Evolutionary conservation across 2,113 vertebrate species (phyloP).

Genomic region (Leptocoma aspasia): DNA sequence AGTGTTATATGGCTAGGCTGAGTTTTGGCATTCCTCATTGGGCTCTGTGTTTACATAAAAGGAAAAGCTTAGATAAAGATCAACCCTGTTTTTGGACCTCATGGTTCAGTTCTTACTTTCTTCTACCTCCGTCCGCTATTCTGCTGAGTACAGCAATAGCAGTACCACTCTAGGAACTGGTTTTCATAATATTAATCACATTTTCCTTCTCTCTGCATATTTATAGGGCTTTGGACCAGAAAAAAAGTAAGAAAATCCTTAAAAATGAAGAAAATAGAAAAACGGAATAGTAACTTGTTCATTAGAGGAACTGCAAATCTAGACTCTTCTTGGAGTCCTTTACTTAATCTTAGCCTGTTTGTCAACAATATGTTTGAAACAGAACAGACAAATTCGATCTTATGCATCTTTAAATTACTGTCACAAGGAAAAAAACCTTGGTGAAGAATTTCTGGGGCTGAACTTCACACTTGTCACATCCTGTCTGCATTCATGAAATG

Average conservation of each 20-base stretch:
- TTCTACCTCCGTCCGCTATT: background rate
- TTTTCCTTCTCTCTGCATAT: constrained; percentile 61
- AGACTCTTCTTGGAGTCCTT: background rate
- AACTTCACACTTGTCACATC: background rate
- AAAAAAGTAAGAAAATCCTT: constrained; percentile 55
- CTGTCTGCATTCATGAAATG: background rate
- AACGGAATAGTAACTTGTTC: background rate
- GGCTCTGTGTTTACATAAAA: background rate
- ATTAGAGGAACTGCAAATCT: background rate
- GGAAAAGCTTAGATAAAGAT: background rate
- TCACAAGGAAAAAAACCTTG: background rate
- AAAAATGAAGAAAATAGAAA: background rate
- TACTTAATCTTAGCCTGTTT: background rate
- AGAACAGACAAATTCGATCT: background rate
- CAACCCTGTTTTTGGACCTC: background rate
- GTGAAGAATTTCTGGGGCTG: background rate
- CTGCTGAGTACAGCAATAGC: background rate
- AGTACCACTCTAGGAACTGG: constrained; percentile 33
- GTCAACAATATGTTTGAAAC: background rate
- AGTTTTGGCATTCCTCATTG: background rate
- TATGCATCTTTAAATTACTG: background rate
- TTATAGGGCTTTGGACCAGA: constrained; percentile 49
- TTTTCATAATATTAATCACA: constrained; percentile 51
- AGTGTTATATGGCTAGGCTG: background rate
- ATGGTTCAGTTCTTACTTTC: background rate